These are phyloP conservation scores for Cololabis saira DNA, from an alignment of 2,113 vertebrate genomes.

Conservation along the genomic window DNA sequence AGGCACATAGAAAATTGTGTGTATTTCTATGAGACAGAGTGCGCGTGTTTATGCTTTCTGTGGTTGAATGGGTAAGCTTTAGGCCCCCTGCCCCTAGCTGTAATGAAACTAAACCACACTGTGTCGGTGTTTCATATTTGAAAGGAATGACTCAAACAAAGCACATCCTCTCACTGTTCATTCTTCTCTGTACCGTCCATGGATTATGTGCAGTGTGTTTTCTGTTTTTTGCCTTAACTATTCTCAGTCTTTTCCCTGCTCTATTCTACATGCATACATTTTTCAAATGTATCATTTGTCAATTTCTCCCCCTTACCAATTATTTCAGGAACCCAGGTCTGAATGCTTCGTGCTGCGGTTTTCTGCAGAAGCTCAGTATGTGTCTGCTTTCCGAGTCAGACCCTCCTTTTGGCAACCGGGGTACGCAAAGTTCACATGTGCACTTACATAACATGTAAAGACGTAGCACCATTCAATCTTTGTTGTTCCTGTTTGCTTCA, in stretches of 20 bases:
- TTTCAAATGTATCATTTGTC: not conserved
- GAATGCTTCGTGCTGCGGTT: slow-evolving; percentile 89
- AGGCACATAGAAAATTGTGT: slow-evolving; percentile 5
- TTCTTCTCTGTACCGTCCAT: not conserved
- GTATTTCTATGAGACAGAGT: not conserved
- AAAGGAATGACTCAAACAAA: slow-evolving; percentile 25
- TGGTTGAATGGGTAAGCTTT: slow-evolving; percentile 22
- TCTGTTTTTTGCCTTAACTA: slow-evolving; percentile 4
- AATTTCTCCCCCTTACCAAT: slow-evolving; percentile 28
- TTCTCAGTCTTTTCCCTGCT: not conserved
- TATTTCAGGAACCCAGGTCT: slow-evolving; percentile 84
- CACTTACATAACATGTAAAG: slow-evolving; percentile 9
- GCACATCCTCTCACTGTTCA: slow-evolving; percentile 14
- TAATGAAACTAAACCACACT: slow-evolving; percentile 52
- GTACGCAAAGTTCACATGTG: slow-evolving; percentile 63
- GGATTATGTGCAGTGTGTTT: too few species aligned
- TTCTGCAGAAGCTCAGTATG: slow-evolving; percentile 87
- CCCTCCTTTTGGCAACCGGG: slow-evolving; percentile 67
- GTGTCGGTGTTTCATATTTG: slow-evolving; percentile 28
- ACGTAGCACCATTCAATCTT: slow-evolving; percentile 1
- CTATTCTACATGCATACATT: slow-evolving; percentile 2
- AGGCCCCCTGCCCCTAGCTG: slow-evolving; percentile 36
- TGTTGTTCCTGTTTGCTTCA: slow-evolving; percentile 21
- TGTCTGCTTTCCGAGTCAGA: slow-evolving; percentile 83
- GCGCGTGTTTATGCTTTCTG: slow-evolving; percentile 9